Percentiles rank a stretch among this genome's conserved stretches.
phyloP scores from a whole-genome alignment of 2,888 invertebrate species.

The Lissocephala sabroskyi region DNA sequence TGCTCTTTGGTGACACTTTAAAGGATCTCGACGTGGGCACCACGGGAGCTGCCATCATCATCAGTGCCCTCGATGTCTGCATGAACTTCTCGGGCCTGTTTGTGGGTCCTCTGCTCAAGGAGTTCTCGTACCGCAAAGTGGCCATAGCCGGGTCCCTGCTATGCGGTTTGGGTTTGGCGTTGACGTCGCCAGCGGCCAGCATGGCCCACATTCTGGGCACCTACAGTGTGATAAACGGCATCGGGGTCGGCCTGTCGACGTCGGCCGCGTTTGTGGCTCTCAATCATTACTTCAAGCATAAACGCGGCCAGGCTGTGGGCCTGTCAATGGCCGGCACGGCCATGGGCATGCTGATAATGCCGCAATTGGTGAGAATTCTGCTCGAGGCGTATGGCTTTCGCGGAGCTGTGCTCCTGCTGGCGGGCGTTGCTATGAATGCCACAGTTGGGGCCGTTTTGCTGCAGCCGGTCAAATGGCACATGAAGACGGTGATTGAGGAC shows the following conservation, averaged over 20 bases:
- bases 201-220: conserved; percentile 82
- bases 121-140: conserved; percentile 82
- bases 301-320: conserved; percentile 85
- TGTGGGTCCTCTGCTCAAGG: conserved; percentile 83
- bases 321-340: conserved; percentile 86
- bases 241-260: conserved; percentile 84
- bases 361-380: conserved; percentile 80
- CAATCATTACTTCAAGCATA: conserved; percentile 83
- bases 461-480: conserved; percentile 83
- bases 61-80: conserved; percentile 83
- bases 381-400: conserved; percentile 78
- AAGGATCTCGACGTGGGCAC: conserved; percentile 81
- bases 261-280: conserved; percentile 85
- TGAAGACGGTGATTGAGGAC: conserved; percentile 73
- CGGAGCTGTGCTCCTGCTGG: conserved; percentile 80
- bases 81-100: conserved; percentile 86
- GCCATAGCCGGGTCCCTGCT: conserved; percentile 79
- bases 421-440: conserved; percentile 80
- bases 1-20: conserved; percentile 83
- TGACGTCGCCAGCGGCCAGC: conserved; percentile 80
- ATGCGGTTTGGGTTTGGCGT: conserved; percentile 79
- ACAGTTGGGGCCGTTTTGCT: conserved; percentile 79
- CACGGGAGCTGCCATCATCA: conserved; percentile 82
- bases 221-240: conserved; percentile 83
- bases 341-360: conserved; percentile 85